Base-by-base conservation (phyloP, 30 jellyfish, hydroid and myxozoan genomes). In the Hydractinia echinata region DNA sequence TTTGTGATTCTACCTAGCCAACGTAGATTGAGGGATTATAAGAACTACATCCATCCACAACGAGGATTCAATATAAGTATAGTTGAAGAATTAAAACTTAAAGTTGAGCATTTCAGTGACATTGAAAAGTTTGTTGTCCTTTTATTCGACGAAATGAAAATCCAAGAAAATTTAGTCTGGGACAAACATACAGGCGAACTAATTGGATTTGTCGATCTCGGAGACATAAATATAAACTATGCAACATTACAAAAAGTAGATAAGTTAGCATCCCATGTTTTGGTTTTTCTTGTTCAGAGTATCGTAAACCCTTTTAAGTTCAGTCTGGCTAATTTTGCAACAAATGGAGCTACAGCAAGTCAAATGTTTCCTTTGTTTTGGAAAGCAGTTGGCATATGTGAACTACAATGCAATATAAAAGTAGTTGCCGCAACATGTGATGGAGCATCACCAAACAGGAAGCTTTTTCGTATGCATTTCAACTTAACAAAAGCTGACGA, bases 141-240 rank as follows among this genome's bases (percentile, higher is more conserved):
- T 55, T 53, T 81, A 53, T 61, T 85, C 66, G 97, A 89, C 55
- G 94, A 85, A 60, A 89, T 89, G 97, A 85, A 81, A 66, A 71
- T 84, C 55, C 89, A 89, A 73, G 89, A 89, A 48, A 80, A 77
- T 55, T 55, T 89, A 58, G 96, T 85, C 11, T 85, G 95, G 97
- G 94, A 85, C 79, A 89, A 89, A 68, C 91, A 89, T 73, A 67
- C 97, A 4, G 92, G 95, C 20, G 95, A 89, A 21, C 88, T 85
- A 51, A 89, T 89, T 19, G 94, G 95, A 55, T 84, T 53, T 79
- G 89, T 89, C 30, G 85, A 89, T 62, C 90, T 89, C 9, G 94
- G 97, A 15, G 96, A 89, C 76, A 39, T 60, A 4, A 77, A 73
- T 44, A 48, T 79, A 51, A 89, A 83, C 64, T 79, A 48, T 80